These are phyloP conservation scores for Pristionchus fissidentatus DNA, from an alignment of 2,888 invertebrate genomes.

Conservation along the genomic window DNA sequence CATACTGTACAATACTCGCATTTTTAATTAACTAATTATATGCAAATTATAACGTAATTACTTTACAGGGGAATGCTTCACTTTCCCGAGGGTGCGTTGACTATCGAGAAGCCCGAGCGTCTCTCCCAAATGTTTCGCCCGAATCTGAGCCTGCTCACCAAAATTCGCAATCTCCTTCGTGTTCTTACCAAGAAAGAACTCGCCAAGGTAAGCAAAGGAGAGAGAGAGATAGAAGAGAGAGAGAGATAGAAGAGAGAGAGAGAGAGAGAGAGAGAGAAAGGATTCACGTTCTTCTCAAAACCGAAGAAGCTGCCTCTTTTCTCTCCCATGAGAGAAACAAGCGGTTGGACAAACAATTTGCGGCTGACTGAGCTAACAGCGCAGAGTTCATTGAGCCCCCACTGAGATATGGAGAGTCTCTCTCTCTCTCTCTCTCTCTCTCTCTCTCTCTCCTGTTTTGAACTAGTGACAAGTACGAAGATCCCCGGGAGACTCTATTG, in stretches of 20 bases:
- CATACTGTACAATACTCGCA: no score
- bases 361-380: neutral
- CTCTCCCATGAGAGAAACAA: neutral
- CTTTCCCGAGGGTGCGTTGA: slow-evolving; percentile 93
- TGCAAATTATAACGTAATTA: no score
- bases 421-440: no score
- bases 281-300: neutral
- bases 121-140: slow-evolving; percentile 98
- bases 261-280: no score
- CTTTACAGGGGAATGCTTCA: slow-evolving; percentile 86
- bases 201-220: slow-evolving; percentile 53
- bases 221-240: no score
- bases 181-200: slow-evolving; percentile 60
- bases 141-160: slow-evolving; percentile 70
- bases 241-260: no score
- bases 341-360: slow-evolving; percentile 5
- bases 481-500: no score
- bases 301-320: neutral
- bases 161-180: slow-evolving; percentile 69
- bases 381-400: no score
- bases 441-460: no score
- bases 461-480: no score
- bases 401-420: no score
- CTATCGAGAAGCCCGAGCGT: slow-evolving; percentile 87
- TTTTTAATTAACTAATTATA: neutral